phyloP scores from a whole-genome alignment of 2,888 invertebrate species.

The Callinectes sapidus region DNA sequence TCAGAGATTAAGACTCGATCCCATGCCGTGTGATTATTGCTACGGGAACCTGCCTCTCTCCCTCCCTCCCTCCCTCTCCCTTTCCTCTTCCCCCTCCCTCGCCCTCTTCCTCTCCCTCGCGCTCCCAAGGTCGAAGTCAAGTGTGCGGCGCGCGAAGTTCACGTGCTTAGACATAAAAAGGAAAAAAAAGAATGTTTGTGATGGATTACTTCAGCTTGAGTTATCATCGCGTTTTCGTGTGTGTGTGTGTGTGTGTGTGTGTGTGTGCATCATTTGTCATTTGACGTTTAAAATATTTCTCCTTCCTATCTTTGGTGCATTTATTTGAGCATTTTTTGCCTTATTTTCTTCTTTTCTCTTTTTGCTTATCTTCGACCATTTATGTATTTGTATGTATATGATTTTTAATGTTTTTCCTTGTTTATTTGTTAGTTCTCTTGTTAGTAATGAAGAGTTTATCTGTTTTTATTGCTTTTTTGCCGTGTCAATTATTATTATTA shows the following conservation, averaged over 20 bases:
- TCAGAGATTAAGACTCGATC: background rate
- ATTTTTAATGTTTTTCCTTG: too few relatives aligned
- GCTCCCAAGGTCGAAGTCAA: background rate
- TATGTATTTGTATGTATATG: too few relatives aligned
- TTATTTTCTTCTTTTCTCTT: background rate
- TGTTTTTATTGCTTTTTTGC: background rate
- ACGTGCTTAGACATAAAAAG: background rate
- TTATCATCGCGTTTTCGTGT: background rate
- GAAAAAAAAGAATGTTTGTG: background rate
- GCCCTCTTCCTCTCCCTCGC: background rate
- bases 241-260: background rate
- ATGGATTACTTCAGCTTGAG: background rate
- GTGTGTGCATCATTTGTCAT: conserved; percentile 1
- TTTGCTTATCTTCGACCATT: background rate
- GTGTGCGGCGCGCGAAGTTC: background rate
- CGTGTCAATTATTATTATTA: too few relatives aligned
- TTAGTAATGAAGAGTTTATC: background rate
- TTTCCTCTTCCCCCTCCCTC: too few relatives aligned
- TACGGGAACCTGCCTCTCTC: background rate
- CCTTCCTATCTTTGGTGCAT: background rate
- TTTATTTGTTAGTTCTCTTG: too few relatives aligned
- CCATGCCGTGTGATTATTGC: background rate
- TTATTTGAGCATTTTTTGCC: background rate
- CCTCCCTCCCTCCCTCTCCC: background rate
- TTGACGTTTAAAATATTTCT: background rate